A percentile compares a stretch with the other conserved stretches of the same genome.
phyloP scores from a whole-genome alignment of 2,888 invertebrate genomes.

The Brassicogethes aeneus region DNA sequence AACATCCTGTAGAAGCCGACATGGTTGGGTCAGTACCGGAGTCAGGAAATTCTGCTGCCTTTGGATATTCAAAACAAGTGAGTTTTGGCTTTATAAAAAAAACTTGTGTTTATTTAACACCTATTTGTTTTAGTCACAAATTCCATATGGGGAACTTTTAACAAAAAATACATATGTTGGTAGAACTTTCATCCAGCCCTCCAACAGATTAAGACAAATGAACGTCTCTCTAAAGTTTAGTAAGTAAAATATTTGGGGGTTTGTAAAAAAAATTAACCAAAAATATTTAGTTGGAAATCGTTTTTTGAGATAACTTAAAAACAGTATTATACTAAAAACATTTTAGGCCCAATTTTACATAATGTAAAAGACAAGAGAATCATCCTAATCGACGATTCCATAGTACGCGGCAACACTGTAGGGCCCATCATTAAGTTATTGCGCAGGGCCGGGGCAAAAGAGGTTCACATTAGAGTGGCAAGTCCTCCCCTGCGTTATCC shows the following conservation, averaged over 20 bases:
- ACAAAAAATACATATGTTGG: slow-evolving; percentile 96
- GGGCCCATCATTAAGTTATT: slow-evolving; percentile 90
- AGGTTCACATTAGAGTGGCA: slow-evolving; percentile 95
- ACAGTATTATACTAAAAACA: too few relatives aligned
- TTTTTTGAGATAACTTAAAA: neutral
- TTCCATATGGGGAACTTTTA: slow-evolving; percentile 88
- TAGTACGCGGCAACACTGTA: slow-evolving; percentile 94
- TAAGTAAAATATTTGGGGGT: slow-evolving; percentile 29
- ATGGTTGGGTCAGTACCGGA: slow-evolving; percentile 96
- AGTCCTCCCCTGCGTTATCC: slow-evolving; percentile 92
- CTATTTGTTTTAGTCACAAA: slow-evolving; percentile 56
- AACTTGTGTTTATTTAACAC: neutral
- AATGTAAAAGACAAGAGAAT: slow-evolving; percentile 83
- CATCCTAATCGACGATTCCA: slow-evolving; percentile 94
- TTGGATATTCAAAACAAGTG: slow-evolving; percentile 86
- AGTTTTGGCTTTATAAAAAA: slow-evolving; percentile 10
- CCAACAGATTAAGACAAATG: slow-evolving; percentile 76
- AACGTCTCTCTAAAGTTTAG: slow-evolving; percentile 95
- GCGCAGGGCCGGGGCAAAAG: slow-evolving; percentile 84
- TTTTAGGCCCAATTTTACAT: slow-evolving; percentile 68
- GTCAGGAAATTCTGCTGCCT: slow-evolving; percentile 93
- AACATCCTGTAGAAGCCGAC: slow-evolving; percentile 86
- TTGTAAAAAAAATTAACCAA: slow-evolving; percentile 3
- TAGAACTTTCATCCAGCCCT: slow-evolving; percentile 96
- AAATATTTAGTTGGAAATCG: slow-evolving; percentile 2